Conservation (phyloP, 2,888 invertebrate species). For the Agonum fuliginosum region DNA sequence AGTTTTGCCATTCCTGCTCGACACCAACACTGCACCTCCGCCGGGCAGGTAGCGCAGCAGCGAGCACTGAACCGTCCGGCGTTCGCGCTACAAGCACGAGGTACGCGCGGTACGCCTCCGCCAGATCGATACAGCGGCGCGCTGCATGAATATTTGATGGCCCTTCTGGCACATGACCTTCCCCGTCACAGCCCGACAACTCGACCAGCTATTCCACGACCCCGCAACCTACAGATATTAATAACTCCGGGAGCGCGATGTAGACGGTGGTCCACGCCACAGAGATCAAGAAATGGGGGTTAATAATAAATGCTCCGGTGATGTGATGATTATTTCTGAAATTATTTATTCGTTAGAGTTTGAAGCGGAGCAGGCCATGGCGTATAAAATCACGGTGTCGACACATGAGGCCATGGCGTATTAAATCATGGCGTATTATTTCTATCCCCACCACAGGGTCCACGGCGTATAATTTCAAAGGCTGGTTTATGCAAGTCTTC, state of each 20-base stretch:
- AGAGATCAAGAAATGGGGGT: not conserved
- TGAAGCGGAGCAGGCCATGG: no score
- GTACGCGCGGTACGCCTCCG: constrained; percentile 40
- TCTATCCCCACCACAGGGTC: no score
- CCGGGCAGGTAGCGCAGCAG: constrained; percentile 43
- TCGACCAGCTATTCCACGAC: constrained; percentile 48
- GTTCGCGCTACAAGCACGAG: no score
- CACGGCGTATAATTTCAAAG: no score
- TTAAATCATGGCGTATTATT: no score
- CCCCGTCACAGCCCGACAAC: constrained; percentile 29
- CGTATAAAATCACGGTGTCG: no score
- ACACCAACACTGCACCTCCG: not conserved
- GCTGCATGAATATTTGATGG: constrained; percentile 71
- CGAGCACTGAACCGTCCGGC: constrained; percentile 66
- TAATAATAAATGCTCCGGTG: no score
- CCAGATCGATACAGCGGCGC: constrained; percentile 69
- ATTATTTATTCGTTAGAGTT: no score
- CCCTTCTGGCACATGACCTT: constrained; percentile 63
- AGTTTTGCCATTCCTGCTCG: no score
- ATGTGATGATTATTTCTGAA: no score
- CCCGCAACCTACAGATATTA: constrained; percentile 1
- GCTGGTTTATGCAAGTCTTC: no score
- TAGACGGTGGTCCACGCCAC: not conserved
- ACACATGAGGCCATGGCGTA: no score
- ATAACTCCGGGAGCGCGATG: not conserved